Evolutionary conservation across 2,113 vertebrate species (phyloP), one percentile per base, ranked within the genome.

Genomic region (Oryzias woworae): DNA sequence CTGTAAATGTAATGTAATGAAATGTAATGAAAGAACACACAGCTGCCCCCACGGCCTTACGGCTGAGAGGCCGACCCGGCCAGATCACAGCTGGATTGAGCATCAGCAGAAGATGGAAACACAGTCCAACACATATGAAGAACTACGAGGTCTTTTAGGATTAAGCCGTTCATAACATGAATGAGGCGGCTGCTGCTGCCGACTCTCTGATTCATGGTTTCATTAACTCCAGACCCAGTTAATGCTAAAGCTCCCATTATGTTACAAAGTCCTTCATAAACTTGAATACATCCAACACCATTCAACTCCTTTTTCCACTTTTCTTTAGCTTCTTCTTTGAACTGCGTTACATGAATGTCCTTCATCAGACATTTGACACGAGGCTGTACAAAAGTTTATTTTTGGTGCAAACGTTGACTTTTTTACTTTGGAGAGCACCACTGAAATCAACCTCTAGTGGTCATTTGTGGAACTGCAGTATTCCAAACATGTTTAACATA

Each of bases 1-100:
- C 76, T 53, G 63, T 86, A 85, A 87, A 87, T 71, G 79, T 82
- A 86, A 87, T 83, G 65, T 80, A 81, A 87, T 83, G 75, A 84
- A 87, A 85, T 80, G 69, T 77, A 82, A 87, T 79, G 71, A 85
- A 87, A 80, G 73, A 50, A 68, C 73, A 59, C 66, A 78, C 71
- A 74, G 82, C 62, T 59, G 59, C 20, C 52, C 55, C 54, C 36
- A 8, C 57, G 24, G 45, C 63, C 58, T 43, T 64, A 48, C 18
- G 17, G 41, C 45, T 17, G 18, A 23, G 20, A 65, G 72, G 55
- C 49, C 62, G 79, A 73, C 66, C 58, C 5, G 60, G 57, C 68
- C 75, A 58, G 28, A 66, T 53, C 54, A 15, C 46, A 61, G 47
- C 45, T 53, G 15, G 50, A 24, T 7, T 1, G 41, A 24, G 23